These are phyloP conservation scores for Paraplagusia blochii DNA, from an alignment of 2,113 vertebrate genomes.

Conservation along the genomic window DNA sequence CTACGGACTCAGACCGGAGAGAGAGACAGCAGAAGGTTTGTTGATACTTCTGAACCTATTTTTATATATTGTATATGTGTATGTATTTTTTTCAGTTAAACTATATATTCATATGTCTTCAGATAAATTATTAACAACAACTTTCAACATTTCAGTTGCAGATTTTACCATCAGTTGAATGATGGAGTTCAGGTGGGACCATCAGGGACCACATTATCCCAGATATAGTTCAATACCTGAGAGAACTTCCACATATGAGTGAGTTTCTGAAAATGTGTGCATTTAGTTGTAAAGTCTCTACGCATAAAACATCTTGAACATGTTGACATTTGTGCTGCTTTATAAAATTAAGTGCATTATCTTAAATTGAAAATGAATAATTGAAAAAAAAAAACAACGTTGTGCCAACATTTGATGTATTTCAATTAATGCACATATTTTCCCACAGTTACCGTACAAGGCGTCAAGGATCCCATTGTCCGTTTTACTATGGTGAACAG, in stretches of 20 bases:
- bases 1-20: constrained; percentile 19
- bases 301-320: too few species aligned
- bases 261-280: constrained; percentile 14
- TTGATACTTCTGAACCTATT: neutral
- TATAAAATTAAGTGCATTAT: neutral
- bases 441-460: constrained; percentile 57
- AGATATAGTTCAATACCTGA: constrained; percentile 66
- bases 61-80: neutral
- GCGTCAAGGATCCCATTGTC: constrained; percentile 49
- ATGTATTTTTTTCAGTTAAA: neutral
- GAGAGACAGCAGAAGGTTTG: constrained; percentile 22
- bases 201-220: constrained; percentile 49
- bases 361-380: neutral
- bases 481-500: constrained; percentile 44
- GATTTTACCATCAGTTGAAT: constrained; percentile 26
- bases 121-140: too few species aligned
- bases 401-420: neutral
- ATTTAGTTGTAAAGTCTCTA: neutral
- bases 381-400: neutral
- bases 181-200: constrained; percentile 69
- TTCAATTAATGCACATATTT: constrained; percentile 7
- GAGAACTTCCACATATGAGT: constrained; percentile 57
- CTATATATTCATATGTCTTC: too few species aligned
- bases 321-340: too few species aligned
- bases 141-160: too few species aligned